Base-by-base conservation (phyloP, 1,140 invertebrate genomes). In the Drosophila sturtevanti region DNA sequence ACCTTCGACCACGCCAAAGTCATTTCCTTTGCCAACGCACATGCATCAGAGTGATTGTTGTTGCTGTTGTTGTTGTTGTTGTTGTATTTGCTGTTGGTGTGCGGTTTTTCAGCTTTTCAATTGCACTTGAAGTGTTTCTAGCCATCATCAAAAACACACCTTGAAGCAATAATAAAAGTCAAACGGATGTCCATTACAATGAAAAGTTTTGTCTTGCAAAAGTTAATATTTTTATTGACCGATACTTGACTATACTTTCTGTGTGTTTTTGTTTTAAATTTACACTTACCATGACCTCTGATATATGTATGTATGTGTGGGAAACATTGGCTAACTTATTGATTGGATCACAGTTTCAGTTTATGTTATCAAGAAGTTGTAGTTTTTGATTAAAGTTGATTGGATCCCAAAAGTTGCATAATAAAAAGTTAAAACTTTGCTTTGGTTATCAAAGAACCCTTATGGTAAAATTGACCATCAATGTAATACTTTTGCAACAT, bases 21-120 rank as follows among this genome's bases (percentile, higher is more conserved):
- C 68, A 81, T 86, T 86, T 86, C 82, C 81, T 81, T 76, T 63
- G 79, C 81, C 82, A 87, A 87, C 82, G 81, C 81, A 72, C 52
- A 73, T 27, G 41, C 70, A 75, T 56, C 51, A 55, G 34, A 66
- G 27, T 24, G 7, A 14, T 38, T 61, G 38, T 44, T 22, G 38
- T 16, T 60, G 12, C 22, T 60, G 4, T 31, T 6, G 22, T n/a
- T 6, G 1, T 38, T 48, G 55, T 58, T 62, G 34, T 38, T 68
- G 52, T 41, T 55, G 11, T 63, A 55, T 37, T 48, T 60, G 60
- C 37, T 54, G 18, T 44, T 66, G 16, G 24, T 62, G 66, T 65
- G 56, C 71, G 52, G 58, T 31, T 60, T 73, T 84, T 80, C 44
- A 63, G 72, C 54, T 73, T 84, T 85, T 74, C 60, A 85, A 86